Conservation (phyloP, 2,888 invertebrate species). For the Philereme vetulata region DNA sequence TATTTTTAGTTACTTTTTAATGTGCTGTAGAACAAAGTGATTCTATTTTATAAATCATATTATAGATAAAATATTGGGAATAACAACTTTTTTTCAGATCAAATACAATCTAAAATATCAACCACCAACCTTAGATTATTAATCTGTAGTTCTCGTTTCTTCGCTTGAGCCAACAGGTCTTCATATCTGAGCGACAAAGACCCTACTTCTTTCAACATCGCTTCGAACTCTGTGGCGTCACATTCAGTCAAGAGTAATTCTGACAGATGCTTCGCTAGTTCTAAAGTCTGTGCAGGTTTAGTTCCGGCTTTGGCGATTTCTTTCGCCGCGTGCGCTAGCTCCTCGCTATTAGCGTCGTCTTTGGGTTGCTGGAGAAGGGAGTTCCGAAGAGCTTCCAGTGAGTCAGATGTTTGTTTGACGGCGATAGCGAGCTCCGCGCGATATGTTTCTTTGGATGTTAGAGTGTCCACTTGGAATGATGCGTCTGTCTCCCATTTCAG, state of each 20-base stretch:
- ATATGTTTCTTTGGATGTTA: constrained; percentile 93
- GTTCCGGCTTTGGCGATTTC: constrained; percentile 90
- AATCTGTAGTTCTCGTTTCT: constrained; percentile 89
- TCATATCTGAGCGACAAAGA: constrained; percentile 87
- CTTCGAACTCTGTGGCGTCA: constrained; percentile 86
- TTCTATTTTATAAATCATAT: no score
- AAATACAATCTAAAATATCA: not conserved
- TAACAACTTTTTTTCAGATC: not conserved
- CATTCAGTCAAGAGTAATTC: constrained; percentile 89
- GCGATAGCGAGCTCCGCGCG: constrained; percentile 89
- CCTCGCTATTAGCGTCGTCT: constrained; percentile 82
- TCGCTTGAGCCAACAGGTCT: constrained; percentile 87
- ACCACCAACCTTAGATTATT: constrained; percentile 88
- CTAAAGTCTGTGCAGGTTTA: constrained; percentile 91
- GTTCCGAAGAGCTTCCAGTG: constrained; percentile 87
- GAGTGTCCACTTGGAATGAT: constrained; percentile 92
- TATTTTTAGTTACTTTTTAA: no score
- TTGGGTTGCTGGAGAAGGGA: constrained; percentile 67
- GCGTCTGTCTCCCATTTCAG: constrained; percentile 90
- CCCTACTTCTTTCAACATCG: constrained; percentile 86
- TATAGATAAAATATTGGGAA: no score
- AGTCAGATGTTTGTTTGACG: constrained; percentile 87
- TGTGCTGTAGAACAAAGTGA: no score
- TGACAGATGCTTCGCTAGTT: constrained; percentile 91
- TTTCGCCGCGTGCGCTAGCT: constrained; percentile 86